These are phyloP conservation scores for Herpetotheres cachinnans DNA, from an alignment of 2,113 vertebrate genomes.

Conservation along the genomic window DNA sequence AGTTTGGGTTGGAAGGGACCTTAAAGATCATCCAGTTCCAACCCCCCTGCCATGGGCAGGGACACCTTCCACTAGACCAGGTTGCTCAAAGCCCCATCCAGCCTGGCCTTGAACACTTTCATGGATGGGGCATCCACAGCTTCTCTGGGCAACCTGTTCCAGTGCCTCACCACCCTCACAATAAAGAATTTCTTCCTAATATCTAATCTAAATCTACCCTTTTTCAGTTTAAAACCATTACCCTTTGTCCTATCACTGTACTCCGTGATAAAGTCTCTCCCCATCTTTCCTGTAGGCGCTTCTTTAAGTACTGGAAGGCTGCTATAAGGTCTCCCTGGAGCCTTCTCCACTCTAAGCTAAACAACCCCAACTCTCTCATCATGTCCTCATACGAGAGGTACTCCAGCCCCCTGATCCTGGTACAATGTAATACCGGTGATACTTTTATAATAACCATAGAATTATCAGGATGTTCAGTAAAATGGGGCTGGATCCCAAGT, in stretches of 20 bases:
- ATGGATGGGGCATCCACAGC: neutral
- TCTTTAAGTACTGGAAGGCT: neutral
- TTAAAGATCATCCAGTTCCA: neutral
- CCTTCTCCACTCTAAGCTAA: neutral
- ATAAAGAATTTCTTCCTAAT: neutral
- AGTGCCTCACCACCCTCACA: neutral
- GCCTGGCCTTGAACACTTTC: neutral
- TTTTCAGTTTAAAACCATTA: neutral
- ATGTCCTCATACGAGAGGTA: neutral
- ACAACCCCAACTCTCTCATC: neutral
- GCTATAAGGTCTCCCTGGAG: neutral
- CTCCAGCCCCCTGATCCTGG: neutral
- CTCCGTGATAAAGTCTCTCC: accelerated
- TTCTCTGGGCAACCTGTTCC: too few species aligned
- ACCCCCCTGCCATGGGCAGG: accelerated
- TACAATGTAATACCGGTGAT: neutral
- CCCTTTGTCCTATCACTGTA: neutral
- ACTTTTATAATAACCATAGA: neutral
- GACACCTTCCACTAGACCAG: neutral
- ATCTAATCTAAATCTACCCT: neutral
- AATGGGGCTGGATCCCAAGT: neutral
- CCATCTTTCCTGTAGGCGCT: neutral
- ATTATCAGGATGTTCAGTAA: neutral
- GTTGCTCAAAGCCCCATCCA: neutral
- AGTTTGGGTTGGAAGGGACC: neutral